Evolutionary conservation across 2,888 invertebrate genomes (phyloP).

Genomic region (Octonoba sinensis): DNA sequence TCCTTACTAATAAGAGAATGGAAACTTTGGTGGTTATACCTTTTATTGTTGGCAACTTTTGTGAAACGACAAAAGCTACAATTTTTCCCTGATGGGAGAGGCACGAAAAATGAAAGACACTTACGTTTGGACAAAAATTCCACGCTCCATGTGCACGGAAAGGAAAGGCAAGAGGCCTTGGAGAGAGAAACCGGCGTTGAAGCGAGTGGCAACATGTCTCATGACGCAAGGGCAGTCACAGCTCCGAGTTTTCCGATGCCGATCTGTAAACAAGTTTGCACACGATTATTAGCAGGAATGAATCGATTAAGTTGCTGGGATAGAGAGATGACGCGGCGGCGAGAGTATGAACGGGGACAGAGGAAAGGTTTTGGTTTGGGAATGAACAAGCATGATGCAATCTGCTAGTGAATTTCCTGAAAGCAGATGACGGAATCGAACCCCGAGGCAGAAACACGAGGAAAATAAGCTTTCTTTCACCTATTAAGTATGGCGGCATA

Average conservation of each 20-base stretch:
- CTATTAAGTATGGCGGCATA: too few relatives aligned
- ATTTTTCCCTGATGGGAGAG: too few relatives aligned
- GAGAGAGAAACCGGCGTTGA: conserved; percentile 12
- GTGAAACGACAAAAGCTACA: too few relatives aligned
- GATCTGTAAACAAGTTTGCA: conserved; percentile 30
- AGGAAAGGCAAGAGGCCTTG: conserved; percentile 8
- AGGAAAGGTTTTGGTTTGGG: conserved; percentile 14
- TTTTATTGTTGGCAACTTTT: too few relatives aligned
- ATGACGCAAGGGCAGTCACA: conserved; percentile 31
- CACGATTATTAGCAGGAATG: conserved; percentile 8
- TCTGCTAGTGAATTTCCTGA: too few relatives aligned
- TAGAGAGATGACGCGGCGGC: too few relatives aligned
- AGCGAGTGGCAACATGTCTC: conserved; percentile 3
- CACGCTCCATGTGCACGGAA: conserved; percentile 7
- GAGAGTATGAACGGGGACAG: conserved; percentile 1
- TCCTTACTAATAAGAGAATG: too few relatives aligned
- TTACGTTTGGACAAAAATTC: conserved; percentile 15
- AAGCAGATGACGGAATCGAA: too few relatives aligned
- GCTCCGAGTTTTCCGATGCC: background rate
- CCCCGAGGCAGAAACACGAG: too few relatives aligned
- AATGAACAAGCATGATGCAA: too few relatives aligned
- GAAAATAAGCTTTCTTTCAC: too few relatives aligned
- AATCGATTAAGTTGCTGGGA: background rate
- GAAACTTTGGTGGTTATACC: too few relatives aligned
- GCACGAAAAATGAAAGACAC: background rate